Evolutionary conservation across 2,888 invertebrate species (phyloP).

Genomic region (Eupithecia centaureata): DNA sequence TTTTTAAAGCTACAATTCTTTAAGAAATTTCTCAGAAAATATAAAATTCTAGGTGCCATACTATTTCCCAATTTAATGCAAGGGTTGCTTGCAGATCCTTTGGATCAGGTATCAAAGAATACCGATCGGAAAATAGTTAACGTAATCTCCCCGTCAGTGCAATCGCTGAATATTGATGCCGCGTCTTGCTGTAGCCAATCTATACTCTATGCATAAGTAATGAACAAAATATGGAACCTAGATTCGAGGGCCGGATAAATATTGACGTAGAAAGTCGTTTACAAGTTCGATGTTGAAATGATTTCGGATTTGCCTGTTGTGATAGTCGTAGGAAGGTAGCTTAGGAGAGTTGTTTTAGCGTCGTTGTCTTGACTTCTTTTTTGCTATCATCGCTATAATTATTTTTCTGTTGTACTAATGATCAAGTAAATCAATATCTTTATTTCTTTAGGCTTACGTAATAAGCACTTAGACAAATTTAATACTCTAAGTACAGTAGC

Average conservation of each 20-base stretch:
- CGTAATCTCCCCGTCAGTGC: conserved; percentile 56
- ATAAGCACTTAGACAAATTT: too few relatives aligned
- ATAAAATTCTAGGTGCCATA: neutral
- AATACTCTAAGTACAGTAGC: too few relatives aligned
- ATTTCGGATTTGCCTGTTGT: conserved; percentile 20
- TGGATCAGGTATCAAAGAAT: conserved; percentile 29
- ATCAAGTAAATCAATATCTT: too few relatives aligned
- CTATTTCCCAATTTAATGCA: neutral
- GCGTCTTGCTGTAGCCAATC: conserved; percentile 73
- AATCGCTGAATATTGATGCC: conserved; percentile 78
- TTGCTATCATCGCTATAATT: neutral
- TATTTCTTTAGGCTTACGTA: too few relatives aligned
- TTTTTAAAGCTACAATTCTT: neutral
- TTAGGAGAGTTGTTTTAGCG: neutral
- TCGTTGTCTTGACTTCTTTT: neutral
- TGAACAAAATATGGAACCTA: conserved; percentile 76
- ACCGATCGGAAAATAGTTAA: conserved; percentile 52
- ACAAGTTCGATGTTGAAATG: conserved; percentile 47
- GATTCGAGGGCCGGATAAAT: conserved; percentile 72
- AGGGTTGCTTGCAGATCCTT: conserved; percentile 7
- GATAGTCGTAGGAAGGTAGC: neutral
- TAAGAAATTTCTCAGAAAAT: neutral
- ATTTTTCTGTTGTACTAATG: too few relatives aligned
- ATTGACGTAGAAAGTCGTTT: conserved; percentile 62
- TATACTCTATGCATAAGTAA: conserved; percentile 82